These are phyloP conservation scores for Calliopsis andreniformis DNA, from an alignment of 1,140 invertebrate species.

Conservation along the genomic window DNA sequence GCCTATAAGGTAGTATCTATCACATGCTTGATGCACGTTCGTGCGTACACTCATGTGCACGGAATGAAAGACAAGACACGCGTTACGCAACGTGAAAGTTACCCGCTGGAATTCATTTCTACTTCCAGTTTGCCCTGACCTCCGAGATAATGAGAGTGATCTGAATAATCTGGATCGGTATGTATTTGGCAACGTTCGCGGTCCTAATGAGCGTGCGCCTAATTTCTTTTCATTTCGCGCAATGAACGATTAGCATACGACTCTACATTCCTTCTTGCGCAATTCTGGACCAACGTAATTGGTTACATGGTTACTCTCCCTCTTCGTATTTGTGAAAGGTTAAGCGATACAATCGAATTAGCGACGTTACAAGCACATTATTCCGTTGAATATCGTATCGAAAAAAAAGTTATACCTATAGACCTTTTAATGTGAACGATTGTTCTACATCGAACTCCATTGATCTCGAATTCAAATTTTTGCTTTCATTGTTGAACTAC, in stretches of 20 bases:
- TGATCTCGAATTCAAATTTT: no score
- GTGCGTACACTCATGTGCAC: neutral
- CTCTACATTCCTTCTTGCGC: constrained; percentile 29
- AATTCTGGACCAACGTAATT: constrained; percentile 36
- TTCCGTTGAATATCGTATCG: neutral
- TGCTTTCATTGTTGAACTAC: no score
- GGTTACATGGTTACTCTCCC: neutral
- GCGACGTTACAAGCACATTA: neutral
- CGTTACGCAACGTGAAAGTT: constrained; percentile 65
- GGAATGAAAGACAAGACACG: neutral
- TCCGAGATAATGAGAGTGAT: constrained; percentile 67
- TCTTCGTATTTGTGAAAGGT: constrained; percentile 24
- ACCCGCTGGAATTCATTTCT: constrained; percentile 68
- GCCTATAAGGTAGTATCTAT: neutral
- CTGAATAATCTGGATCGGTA: constrained; percentile 53
- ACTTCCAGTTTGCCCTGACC: constrained; percentile 67
- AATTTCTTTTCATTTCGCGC: constrained; percentile 31
- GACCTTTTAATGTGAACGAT: constrained; percentile 11
- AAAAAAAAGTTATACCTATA: neutral
- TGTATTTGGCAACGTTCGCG: constrained; percentile 62
- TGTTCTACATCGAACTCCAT: no score
- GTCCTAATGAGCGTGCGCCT: constrained; percentile 34
- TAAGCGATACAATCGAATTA: neutral
- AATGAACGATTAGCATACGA: constrained; percentile 49
- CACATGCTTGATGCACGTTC: neutral